Percentiles rank a stretch among this genome's conserved stretches.
These are phyloP conservation scores for Pocota personata DNA, from an alignment of 2,888 invertebrate species.

Conservation along the genomic window DNA sequence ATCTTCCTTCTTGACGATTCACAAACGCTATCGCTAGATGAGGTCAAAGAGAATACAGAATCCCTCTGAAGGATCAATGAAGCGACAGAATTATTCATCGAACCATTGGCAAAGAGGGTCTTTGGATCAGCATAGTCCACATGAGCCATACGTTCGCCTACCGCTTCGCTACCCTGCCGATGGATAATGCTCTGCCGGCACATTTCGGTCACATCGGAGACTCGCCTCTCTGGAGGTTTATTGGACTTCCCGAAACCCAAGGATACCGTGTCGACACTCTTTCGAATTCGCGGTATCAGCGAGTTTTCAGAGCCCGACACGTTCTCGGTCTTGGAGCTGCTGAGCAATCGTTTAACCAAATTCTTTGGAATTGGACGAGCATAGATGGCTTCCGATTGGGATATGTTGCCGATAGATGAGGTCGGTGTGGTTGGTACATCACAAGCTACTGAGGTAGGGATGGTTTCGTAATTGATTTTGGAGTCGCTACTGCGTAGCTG, in stretches of 20 bases:
- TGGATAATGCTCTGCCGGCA: conserved; percentile 84
- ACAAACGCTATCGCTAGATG: conserved; percentile 82
- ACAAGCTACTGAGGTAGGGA: conserved; percentile 46
- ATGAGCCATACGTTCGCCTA: conserved; percentile 94
- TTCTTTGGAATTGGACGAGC: conserved; percentile 79
- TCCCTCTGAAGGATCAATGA: conserved; percentile 79
- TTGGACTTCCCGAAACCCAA: conserved; percentile 78
- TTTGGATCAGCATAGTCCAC: conserved; percentile 94
- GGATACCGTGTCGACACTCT: conserved; percentile 78
- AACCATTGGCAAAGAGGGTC: conserved; percentile 84
- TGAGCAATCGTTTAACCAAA: conserved; percentile 79
- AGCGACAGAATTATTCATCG: conserved; percentile 77
- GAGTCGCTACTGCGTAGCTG: conserved; percentile 75
- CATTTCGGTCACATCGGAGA: conserved; percentile 81
- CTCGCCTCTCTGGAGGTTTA: conserved; percentile 80
- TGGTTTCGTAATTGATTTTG: conserved; percentile 76
- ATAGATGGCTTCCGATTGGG: conserved; percentile 75
- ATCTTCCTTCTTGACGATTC: conserved; percentile 75
- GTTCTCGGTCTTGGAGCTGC: conserved; percentile 75
- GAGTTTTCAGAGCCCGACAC: conserved; percentile 79
- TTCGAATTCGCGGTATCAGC: conserved; percentile 78
- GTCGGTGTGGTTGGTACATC: conserved; percentile 19
- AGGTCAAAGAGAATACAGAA: conserved; percentile 82
- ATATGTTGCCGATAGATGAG: conserved; percentile 61
- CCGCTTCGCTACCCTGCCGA: conserved; percentile 91